phyloP scores from a whole-genome alignment of 2,113 vertebrate species.

The Crotalus tigris region DNA sequence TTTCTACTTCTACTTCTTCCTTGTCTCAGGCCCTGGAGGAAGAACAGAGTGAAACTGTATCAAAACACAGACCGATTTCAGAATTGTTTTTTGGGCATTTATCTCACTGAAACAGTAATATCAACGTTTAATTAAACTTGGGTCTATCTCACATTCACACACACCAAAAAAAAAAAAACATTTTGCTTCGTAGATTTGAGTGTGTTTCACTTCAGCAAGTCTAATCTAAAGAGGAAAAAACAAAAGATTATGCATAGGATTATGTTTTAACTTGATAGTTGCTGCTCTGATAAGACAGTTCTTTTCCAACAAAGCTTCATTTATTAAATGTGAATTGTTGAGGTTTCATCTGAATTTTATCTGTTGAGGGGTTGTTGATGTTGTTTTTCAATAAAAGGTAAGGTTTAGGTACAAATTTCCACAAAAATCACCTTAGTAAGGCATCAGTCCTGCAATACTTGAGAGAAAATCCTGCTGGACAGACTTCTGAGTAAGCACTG shows the following conservation, averaged over 20 bases:
- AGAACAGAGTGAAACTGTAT: conserved; percentile 43
- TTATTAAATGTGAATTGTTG: background rate
- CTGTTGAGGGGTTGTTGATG: background rate
- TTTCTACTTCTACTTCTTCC: conserved; percentile 68
- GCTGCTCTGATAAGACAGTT: background rate
- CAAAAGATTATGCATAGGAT: background rate
- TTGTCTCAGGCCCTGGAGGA: conserved; percentile 57
- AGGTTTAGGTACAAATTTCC: background rate
- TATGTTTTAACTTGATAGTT: background rate
- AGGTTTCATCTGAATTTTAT: background rate
- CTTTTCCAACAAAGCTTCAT: background rate
- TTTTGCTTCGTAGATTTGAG: background rate
- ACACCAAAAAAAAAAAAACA: too few species aligned
- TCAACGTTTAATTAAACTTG: background rate
- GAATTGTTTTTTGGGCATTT: conserved; percentile 67
- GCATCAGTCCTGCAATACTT: background rate
- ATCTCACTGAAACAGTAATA: background rate
- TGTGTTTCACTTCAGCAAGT: background rate
- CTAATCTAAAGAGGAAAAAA: background rate
- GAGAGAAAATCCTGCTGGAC: background rate
- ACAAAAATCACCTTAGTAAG: background rate
- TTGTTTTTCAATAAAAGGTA: background rate
- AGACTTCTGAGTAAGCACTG: background rate
- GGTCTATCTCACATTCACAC: background rate
- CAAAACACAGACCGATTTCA: conserved; percentile 56